phyloP scores from a whole-genome alignment of 2,888 invertebrate genomes.

The Heteropelma amictum region DNA sequence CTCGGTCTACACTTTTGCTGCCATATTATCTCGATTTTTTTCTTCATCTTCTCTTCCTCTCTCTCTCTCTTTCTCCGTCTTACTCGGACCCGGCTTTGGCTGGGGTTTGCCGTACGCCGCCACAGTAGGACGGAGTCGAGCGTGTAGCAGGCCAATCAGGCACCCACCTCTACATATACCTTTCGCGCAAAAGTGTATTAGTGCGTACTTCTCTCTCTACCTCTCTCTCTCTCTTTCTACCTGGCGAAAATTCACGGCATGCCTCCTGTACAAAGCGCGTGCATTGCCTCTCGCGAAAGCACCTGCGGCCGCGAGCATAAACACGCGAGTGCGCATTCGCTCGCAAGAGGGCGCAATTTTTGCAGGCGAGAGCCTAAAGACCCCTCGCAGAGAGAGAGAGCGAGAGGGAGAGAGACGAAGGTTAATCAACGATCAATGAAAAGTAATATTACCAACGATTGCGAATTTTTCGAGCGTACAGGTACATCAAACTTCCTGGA shows the following conservation, averaged over 20 bases:
- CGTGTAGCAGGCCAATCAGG: slow-evolving; percentile 75
- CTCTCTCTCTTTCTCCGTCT: slow-evolving; percentile 33
- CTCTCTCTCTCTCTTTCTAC: background rate
- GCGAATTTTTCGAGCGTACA: too few relatives aligned
- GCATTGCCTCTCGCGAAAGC: slow-evolving; percentile 51
- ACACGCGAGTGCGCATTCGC: background rate
- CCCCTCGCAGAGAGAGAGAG: too few relatives aligned
- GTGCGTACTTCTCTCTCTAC: background rate
- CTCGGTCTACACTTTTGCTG: slow-evolving; percentile 45
- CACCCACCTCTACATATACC: slow-evolving; percentile 66
- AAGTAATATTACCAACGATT: too few relatives aligned
- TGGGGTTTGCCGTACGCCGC: slow-evolving; percentile 61
- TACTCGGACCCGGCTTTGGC: slow-evolving; percentile 56
- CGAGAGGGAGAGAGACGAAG: background rate
- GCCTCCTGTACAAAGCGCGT: slow-evolving; percentile 66
- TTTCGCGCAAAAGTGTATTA: slow-evolving; percentile 40
- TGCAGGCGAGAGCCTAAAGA: too few relatives aligned
- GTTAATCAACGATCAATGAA: too few relatives aligned
- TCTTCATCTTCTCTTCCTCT: slow-evolving; percentile 35
- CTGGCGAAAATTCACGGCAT: slow-evolving; percentile 59
- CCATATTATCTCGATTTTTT: slow-evolving; percentile 40
- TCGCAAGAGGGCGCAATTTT: background rate
- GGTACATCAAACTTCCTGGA: too few relatives aligned
- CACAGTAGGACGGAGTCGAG: slow-evolving; percentile 72
- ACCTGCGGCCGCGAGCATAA: slow-evolving; percentile 72